Percentiles rank a stretch among this genome's conserved stretches.
Evolutionary conservation across 2,113 vertebrate genomes (phyloP).

Genomic region (Poeciliopsis retropinna): DNA sequence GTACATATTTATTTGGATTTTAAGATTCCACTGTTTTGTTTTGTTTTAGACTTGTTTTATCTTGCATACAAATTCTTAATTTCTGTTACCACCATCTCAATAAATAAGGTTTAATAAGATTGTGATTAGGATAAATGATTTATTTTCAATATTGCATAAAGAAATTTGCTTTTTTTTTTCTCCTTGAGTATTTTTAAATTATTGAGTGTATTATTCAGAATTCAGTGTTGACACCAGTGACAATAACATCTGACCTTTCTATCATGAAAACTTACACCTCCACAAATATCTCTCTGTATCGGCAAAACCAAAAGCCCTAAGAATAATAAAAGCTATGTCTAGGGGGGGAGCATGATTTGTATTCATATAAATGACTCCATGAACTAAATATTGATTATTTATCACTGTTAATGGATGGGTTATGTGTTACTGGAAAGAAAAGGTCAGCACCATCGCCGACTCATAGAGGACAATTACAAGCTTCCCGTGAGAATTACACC

Average conservation of each 20-base stretch:
- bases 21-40: no score
- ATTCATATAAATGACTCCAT: neutral
- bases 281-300: neutral
- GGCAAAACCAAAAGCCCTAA: neutral
- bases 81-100: neutral
- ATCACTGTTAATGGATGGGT: neutral
- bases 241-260: neutral
- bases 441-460: neutral
- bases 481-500: neutral
- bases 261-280: neutral
- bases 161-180: neutral
- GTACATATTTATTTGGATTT: neutral
- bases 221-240: constrained; percentile 8
- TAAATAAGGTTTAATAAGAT: neutral
- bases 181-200: neutral
- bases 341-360: neutral
- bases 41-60: neutral
- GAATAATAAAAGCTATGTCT: neutral
- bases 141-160: no score
- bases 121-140: no score
- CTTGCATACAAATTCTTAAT: neutral
- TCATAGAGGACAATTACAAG: neutral
- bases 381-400: constrained; percentile 8
- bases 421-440: neutral
- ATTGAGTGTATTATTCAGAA: neutral